These are phyloP conservation scores for Prionace glauca DNA, from an alignment of 2,797 vertebrate genomes.

Conservation along the genomic window DNA sequence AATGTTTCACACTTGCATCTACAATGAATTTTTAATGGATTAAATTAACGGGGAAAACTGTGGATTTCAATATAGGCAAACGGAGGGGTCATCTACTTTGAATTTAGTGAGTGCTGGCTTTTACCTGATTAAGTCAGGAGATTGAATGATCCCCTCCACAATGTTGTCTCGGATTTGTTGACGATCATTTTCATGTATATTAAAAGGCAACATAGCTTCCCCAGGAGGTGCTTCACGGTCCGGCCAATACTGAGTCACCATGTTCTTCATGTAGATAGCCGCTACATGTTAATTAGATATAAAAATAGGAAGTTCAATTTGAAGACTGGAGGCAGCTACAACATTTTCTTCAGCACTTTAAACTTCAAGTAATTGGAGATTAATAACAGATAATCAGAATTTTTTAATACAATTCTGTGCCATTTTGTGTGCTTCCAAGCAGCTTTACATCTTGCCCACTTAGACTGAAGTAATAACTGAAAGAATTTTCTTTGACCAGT, in stretches of 20 bases:
- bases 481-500: not conserved
- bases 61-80: not conserved
- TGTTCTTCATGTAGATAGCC: conserved; percentile 98
- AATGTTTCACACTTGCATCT: no score
- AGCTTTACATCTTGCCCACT: not conserved
- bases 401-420: not conserved
- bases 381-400: not conserved
- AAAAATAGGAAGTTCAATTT: not conserved
- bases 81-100: not conserved
- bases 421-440: not conserved
- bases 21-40: not conserved
- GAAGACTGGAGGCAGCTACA: not conserved
- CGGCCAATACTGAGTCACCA: conserved; percentile 97
- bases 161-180: conserved; percentile 92
- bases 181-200: conserved; percentile 94
- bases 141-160: conserved; percentile 91
- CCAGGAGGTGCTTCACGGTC: conserved; percentile 82
- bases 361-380: not conserved
- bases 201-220: conserved; percentile 85
- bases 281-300: conserved; percentile 54
- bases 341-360: not conserved
- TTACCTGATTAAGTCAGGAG: conserved; percentile 88
- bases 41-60: not conserved
- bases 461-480: not conserved
- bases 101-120: not conserved